Evolutionary conservation across 2,888 invertebrate genomes (phyloP).

Genomic region (Chrysodeixis includens): DNA sequence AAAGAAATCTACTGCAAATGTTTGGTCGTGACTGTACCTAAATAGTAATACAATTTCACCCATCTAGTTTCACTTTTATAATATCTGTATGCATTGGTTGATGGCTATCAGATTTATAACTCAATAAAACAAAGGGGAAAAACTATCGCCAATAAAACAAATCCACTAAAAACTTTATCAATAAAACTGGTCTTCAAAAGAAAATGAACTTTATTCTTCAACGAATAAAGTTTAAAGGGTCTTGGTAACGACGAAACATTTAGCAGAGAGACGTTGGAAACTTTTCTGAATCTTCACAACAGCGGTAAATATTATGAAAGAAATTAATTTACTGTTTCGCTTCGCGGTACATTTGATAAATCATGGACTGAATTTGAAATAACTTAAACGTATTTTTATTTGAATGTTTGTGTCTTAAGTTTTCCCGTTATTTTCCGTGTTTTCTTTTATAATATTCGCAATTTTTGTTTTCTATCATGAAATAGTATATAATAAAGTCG

Average conservation of each 20-base stretch:
- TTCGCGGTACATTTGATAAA: constrained; percentile 16
- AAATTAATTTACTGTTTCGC: constrained; percentile 17
- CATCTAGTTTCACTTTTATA: no score
- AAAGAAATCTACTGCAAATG: no score
- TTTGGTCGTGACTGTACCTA: no score
- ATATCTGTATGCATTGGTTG: neutral
- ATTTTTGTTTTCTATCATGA: no score
- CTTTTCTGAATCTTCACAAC: constrained; percentile 10
- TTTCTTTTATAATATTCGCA: no score
- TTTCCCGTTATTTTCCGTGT: no score
- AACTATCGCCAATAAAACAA: constrained; percentile 27
- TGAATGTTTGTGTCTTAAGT: neutral
- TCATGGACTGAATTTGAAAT: constrained; percentile 20
- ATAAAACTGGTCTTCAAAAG: constrained; percentile 38
- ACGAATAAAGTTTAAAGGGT: constrained; percentile 34
- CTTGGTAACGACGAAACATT: constrained; percentile 14
- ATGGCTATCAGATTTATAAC: constrained; percentile 6
- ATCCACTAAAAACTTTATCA: constrained; percentile 38
- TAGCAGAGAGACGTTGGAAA: constrained; percentile 22
- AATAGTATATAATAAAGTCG: no score
- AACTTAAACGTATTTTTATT: constrained; percentile 7
- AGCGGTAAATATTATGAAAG: constrained; percentile 24
- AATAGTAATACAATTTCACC: no score
- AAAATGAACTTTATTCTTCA: constrained; percentile 15
- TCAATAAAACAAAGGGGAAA: constrained; percentile 29